phyloP scores from a whole-genome alignment of 2,113 vertebrate genomes.

The Callionymus lyra region DNA sequence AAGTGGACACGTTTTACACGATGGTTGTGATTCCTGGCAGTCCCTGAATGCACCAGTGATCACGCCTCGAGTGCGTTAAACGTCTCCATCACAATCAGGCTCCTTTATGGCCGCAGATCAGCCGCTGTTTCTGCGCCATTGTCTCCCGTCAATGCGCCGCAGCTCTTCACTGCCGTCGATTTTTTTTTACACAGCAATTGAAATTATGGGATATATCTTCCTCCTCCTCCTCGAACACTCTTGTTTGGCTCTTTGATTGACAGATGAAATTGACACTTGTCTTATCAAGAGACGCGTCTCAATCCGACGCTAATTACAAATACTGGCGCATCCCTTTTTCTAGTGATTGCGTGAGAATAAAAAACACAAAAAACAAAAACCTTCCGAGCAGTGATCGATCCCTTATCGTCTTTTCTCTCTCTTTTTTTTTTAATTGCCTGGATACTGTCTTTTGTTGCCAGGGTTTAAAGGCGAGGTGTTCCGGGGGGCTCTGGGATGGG shows the following conservation, averaged over 20 bases:
- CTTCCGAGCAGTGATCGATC: slow-evolving; percentile 86
- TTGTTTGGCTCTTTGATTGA: slow-evolving; percentile 83
- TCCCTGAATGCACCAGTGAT: no score
- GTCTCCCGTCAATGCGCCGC: slow-evolving; percentile 57
- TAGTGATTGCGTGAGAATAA: slow-evolving; percentile 82
- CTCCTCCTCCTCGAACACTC: slow-evolving; percentile 30
- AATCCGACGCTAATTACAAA: slow-evolving; percentile 89
- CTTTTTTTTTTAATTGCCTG: slow-evolving; percentile 75
- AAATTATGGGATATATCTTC: slow-evolving; percentile 84
- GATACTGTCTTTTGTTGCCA: slow-evolving; percentile 76
- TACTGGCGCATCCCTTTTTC: slow-evolving; percentile 72
- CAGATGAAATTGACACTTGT: slow-evolving; percentile 90
- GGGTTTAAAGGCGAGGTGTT: slow-evolving; percentile 88
- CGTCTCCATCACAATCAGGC: slow-evolving; percentile 63
- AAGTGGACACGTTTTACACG: no score
- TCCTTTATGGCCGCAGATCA: slow-evolving; percentile 62
- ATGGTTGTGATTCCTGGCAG: no score
- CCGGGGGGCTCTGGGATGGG: slow-evolving; percentile 79
- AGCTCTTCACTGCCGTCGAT: slow-evolving; percentile 75
- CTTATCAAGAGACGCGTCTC: slow-evolving; percentile 88
- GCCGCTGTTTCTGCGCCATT: slow-evolving; percentile 57
- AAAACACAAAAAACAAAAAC: no score
- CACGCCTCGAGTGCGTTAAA: slow-evolving; percentile 57
- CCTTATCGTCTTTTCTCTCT: slow-evolving; percentile 33
- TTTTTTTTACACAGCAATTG: slow-evolving; percentile 87